Percentiles rank a stretch among this genome's conserved stretches.
Evolutionary conservation across 2,888 invertebrate genomes (phyloP).

Genomic region (Lagria hirta): DNA sequence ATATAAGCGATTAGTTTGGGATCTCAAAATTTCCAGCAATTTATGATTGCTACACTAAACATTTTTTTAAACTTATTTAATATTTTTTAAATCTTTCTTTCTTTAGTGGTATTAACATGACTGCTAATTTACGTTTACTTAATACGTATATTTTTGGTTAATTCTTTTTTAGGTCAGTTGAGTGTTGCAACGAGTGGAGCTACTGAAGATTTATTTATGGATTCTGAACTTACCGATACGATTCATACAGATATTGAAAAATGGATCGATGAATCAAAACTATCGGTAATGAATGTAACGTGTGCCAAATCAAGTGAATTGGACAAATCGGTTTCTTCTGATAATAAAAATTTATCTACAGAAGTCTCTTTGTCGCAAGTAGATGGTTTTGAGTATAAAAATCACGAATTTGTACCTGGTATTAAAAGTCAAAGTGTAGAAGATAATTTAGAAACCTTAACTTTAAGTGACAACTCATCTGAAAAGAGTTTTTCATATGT

Average conservation of each 20-base stretch:
- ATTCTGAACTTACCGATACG: slow-evolving; percentile 49
- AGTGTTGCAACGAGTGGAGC: slow-evolving; percentile 51
- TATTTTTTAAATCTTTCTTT: no score
- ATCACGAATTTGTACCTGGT: slow-evolving; percentile 28
- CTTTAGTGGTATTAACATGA: no score
- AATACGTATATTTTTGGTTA: no score
- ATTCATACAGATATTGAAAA: slow-evolving; percentile 49
- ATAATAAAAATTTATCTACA: slow-evolving; percentile 12
- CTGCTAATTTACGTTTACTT: no score
- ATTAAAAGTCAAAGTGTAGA: slow-evolving; percentile 39
- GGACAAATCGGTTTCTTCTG: slow-evolving; percentile 31
- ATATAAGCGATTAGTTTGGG: no score
- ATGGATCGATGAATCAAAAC: slow-evolving; percentile 52
- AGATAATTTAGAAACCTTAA: slow-evolving; percentile 42
- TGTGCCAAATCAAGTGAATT: slow-evolving; percentile 27
- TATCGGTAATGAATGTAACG: slow-evolving; percentile 45
- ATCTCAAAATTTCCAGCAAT: slow-evolving; percentile 2
- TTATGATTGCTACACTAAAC: slow-evolving; percentile 11
- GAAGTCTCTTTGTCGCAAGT: slow-evolving; percentile 5
- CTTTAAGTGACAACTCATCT: slow-evolving; percentile 47
- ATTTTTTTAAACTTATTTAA: no score
- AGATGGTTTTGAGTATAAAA: slow-evolving; percentile 18
- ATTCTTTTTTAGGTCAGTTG: slow-evolving; percentile 52
- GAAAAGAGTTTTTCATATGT: slow-evolving; percentile 45
- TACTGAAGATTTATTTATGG: slow-evolving; percentile 49